phyloP scores from a whole-genome alignment of 1,140 invertebrate species.

The Samia ricini region DNA sequence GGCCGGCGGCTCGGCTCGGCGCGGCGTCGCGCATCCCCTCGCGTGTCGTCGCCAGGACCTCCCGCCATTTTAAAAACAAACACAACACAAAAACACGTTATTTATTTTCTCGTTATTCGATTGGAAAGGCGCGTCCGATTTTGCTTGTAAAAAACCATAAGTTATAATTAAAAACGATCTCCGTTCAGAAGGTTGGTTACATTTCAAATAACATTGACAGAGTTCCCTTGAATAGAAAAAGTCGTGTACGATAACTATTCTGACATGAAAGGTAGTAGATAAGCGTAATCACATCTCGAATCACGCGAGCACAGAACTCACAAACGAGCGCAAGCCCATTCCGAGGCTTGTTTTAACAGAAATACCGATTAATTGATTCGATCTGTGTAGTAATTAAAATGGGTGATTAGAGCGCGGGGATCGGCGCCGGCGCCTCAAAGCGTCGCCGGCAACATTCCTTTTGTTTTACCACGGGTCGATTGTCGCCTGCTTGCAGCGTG shows the following conservation, averaged over 20 bases:
- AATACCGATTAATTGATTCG: slow-evolving; percentile 77
- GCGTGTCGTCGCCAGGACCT: slow-evolving; percentile 75
- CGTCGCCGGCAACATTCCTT: slow-evolving; percentile 74
- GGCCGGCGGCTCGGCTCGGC: slow-evolving; percentile 34
- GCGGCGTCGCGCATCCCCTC: slow-evolving; percentile 46
- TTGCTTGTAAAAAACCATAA: slow-evolving; percentile 74
- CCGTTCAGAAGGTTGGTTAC: slow-evolving; percentile 27
- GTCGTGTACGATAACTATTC: not conserved
- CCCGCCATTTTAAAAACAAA: slow-evolving; percentile 78
- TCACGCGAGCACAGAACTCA: slow-evolving; percentile 38
- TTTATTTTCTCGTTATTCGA: slow-evolving; percentile 72
- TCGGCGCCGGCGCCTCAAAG: slow-evolving; percentile 75
- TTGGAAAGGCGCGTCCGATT: slow-evolving; percentile 71
- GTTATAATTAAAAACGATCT: slow-evolving; percentile 73
- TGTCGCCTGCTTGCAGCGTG: slow-evolving; percentile 65
- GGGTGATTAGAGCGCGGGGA: slow-evolving; percentile 72
- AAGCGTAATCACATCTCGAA: slow-evolving; percentile 45
- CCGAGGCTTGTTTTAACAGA: slow-evolving; percentile 71
- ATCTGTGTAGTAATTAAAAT: slow-evolving; percentile 78
- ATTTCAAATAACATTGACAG: slow-evolving; percentile 5
- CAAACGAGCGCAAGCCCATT: slow-evolving; percentile 40
- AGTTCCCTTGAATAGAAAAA: not conserved
- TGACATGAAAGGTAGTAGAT: slow-evolving; percentile 12
- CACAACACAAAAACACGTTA: slow-evolving; percentile 75
- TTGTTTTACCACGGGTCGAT: slow-evolving; percentile 77